These are phyloP conservation scores for Phania funesta DNA, from an alignment of 2,888 invertebrate species.

Conservation along the genomic window DNA sequence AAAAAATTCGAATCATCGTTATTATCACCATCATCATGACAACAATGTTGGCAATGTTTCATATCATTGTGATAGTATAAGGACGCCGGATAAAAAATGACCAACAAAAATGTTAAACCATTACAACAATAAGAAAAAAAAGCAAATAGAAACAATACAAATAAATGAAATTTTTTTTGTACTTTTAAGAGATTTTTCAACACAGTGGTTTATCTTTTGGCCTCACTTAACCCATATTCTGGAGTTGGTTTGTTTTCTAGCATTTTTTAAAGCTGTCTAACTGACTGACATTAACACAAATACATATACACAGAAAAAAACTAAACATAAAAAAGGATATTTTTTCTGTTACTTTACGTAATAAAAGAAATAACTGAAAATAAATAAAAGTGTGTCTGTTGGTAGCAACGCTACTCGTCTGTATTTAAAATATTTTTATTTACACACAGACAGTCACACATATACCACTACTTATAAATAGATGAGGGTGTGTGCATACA, in stretches of 20 bases:
- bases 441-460: neutral
- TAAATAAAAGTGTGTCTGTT: constrained; percentile 37
- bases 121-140: constrained; percentile 20
- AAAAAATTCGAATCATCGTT: constrained; percentile 36
- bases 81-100: constrained; percentile 48
- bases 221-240: constrained; percentile 66
- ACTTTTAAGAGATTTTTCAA: constrained; percentile 55
- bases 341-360: neutral
- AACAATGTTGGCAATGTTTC: constrained; percentile 63
- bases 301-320: constrained; percentile 13
- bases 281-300: constrained; percentile 62
- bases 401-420: constrained; percentile 4
- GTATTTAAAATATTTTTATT: neutral
- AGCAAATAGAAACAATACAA: constrained; percentile 7
- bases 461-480: neutral
- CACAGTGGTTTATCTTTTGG: constrained; percentile 66
- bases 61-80: constrained; percentile 37
- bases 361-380: neutral
- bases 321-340: constrained; percentile 8
- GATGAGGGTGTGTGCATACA: constrained; percentile 19
- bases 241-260: constrained; percentile 26
- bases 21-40: constrained; percentile 45
- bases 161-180: constrained; percentile 52
- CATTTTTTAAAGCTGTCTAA: constrained; percentile 43
- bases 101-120: constrained; percentile 46